Evolutionary conservation across 2,113 vertebrate genomes (phyloP), one percentile per base, ranked within the genome.

Genomic region (Macquaria australasica): DNA sequence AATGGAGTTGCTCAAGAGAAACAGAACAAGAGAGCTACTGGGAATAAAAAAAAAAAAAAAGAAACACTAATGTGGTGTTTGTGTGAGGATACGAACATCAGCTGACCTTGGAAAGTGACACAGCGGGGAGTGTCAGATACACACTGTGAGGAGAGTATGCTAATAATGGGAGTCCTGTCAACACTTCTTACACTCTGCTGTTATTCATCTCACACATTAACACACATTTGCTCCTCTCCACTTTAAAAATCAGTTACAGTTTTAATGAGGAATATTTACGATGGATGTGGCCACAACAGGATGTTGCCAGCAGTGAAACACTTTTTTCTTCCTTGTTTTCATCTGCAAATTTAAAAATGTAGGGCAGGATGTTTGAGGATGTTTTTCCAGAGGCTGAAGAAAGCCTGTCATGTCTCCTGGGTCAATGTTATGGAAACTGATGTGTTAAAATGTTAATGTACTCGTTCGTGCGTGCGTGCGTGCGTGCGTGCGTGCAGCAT

Each of bases 141-240:
- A 85, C 63, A 70, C 73, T 73, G 78, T 66, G 83, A 67, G 51
- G 77, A 21, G 67, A 77, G 67, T 66, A 78, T 71, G 62, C 62
- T 80, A 80, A 92, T 88, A 85, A 91, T 82, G 83, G 66, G 48
- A 45, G 41, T 84, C 73, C 81, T 91, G 82, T 89, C 88, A 90
- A 90, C 90, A 83, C 71, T 8, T 75, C 60, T 78, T 63, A 50
- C 56, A 34, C 51, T 64, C 18, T 79, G 18, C 50, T 70, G 73
- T 60, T 73, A 67, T 90, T 77, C 60, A 45, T 63, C 71, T 81
- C 64, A 41, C 79, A 72, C 28, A 37, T 16, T 50, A 63, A 23
- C 79, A 56, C 34, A n/a, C 58, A 50, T 6, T 62, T 20, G 16
- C 66, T 70, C 77, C 43, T 69, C 58, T 55, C 51, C 41, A 34